Base-by-base conservation (phyloP, 1,140 invertebrate genomes). In the Nylanderia fulva region DNA sequence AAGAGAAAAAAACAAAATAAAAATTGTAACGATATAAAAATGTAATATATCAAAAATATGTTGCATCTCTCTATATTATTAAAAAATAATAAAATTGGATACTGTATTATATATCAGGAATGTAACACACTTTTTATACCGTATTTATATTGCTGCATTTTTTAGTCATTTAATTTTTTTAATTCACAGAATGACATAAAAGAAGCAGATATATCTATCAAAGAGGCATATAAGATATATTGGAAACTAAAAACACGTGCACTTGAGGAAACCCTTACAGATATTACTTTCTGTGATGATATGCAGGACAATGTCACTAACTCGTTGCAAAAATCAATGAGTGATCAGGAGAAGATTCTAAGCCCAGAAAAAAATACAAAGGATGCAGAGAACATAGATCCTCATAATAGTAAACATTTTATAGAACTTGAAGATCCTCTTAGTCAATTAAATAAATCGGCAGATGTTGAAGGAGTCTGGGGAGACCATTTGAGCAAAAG, bases 191-290 rank as follows among this genome's bases (percentile, higher is more conserved):
- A 96, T 92, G 97, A 98, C 91, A 98, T 98, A 58, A 96, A 96
- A 89, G 96, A 96, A 93, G 97, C 97, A 29, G 96, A 96, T 24
- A 90, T 94, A 48, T 95, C 96, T 74, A 97, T 98, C 58, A 96
- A 96, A 90, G 95, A 97, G 91, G 97, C 97, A 0, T 98, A 98
- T 88, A 97, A 97, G 93, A 96, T 96, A 87, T 98, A 98, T 93
- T 98, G 97, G 95, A 96, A 97, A 87, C 91, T 98, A 1, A 98
- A 98, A 95, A 97, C 97, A 39, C 94, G 95, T 61, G 96, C 96
- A 60, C 94, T 98, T 45, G 97, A 97, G 91, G 96, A 96, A 87
- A 97, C 96, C 8, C 93, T 97, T n/a, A 94, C 93, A 36, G 95
- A 96, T 88, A 93, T 93, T 60, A 91, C 90, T 42, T 93, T 92